Conservation (phyloP, 1,140 invertebrate genomes). For the Diorhabda carinulata region DNA sequence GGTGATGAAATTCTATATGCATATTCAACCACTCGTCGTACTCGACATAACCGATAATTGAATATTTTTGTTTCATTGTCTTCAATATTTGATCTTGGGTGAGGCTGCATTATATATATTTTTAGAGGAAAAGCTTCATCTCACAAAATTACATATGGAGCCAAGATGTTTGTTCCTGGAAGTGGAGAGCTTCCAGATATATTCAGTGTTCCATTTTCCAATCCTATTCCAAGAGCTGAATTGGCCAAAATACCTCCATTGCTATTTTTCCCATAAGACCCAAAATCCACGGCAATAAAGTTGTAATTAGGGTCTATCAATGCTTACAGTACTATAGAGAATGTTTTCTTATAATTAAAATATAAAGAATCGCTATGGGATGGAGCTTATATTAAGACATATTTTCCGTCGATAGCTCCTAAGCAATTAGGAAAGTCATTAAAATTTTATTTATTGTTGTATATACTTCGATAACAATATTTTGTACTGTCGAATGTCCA, state of each 20-base stretch:
- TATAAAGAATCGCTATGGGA: constrained; percentile 34
- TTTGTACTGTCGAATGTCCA: constrained; percentile 16
- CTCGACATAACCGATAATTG: constrained; percentile 46
- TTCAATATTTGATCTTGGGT: constrained; percentile 21
- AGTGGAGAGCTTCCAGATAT: constrained; percentile 18
- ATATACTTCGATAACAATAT: constrained; percentile 7
- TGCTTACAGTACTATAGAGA: constrained; percentile 46
- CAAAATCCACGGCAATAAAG: constrained; percentile 46
- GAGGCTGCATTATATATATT: constrained; percentile 25
- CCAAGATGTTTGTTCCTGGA: constrained; percentile 36
- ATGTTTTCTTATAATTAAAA: constrained; percentile 53
- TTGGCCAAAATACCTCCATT: constrained; percentile 42
- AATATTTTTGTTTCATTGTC: constrained; percentile 36
- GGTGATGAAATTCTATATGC: not conserved
- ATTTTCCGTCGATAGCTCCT: constrained; percentile 14
- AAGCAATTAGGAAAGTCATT: constrained; percentile 17
- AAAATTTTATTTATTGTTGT: constrained; percentile 1
- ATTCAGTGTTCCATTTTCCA: constrained; percentile 22
- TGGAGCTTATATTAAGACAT: constrained; percentile 9
- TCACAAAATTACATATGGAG: constrained; percentile 27
- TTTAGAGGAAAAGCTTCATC: constrained; percentile 32
- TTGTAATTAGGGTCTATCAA: constrained; percentile 43
- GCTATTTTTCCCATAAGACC: constrained; percentile 43
- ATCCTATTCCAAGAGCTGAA: constrained; percentile 9
- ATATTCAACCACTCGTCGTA: constrained; percentile 23